Conservation (phyloP, 2,888 invertebrate genomes). For the Drosophila engyochracea region DNA sequence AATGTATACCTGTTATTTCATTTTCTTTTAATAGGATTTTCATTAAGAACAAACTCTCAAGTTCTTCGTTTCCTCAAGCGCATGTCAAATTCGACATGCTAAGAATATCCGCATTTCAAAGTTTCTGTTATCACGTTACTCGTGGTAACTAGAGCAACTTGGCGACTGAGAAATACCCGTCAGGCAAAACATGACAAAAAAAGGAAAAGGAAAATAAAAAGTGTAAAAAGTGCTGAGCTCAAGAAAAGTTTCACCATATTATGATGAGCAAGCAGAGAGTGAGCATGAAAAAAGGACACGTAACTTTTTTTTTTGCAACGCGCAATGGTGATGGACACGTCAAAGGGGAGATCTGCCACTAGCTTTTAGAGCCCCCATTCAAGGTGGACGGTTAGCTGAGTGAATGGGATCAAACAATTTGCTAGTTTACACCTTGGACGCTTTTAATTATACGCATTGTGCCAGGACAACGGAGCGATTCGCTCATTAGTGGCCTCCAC, state of each 20-base stretch:
- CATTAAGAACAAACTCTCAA: conserved; percentile 12
- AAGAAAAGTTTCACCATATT: conserved; percentile 72
- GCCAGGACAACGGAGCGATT: conserved; percentile 30
- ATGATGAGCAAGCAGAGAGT: conserved; percentile 65
- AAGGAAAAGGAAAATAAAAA: conserved; percentile 33
- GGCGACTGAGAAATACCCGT: conserved; percentile 50
- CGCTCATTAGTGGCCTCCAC: conserved; percentile 67
- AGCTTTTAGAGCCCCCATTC: conserved; percentile 19
- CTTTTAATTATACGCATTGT: conserved; percentile 79
- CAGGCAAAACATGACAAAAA: conserved; percentile 37
- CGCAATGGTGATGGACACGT: conserved; percentile 7
- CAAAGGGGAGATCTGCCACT: conserved; percentile 2
- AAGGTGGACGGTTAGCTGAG: conserved; percentile 41
- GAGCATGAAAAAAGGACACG: conserved; percentile 29
- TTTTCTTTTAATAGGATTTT: conserved; percentile 15
- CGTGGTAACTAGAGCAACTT: conserved; percentile 59
- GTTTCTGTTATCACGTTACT: conserved; percentile 59
- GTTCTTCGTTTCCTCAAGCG: conserved; percentile 14
- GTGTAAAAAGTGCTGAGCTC: conserved; percentile 66
- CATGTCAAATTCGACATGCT: conserved; percentile 39
- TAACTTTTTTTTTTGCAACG: conserved; percentile 5
- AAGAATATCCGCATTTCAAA: conserved; percentile 33
- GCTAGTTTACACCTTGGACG: conserved; percentile 81
- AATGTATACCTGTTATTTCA: not conserved
- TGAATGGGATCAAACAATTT: conserved; percentile 81